Conservation (phyloP, 1,140 invertebrate genomes). For the Neodiprion lecontei region DNA sequence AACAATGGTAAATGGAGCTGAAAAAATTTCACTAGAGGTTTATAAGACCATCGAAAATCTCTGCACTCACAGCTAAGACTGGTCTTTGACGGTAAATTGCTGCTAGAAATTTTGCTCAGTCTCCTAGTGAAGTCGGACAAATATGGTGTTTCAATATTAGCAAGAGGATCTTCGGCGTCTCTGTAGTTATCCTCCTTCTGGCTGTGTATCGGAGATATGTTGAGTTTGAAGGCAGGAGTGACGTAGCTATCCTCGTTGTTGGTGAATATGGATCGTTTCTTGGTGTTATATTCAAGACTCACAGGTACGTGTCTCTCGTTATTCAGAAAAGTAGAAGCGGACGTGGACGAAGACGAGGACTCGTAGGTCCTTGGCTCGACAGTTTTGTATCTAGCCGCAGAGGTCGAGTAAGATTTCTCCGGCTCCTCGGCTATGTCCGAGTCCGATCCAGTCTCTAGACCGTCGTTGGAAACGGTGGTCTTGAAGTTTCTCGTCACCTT, state of each 20-base stretch:
- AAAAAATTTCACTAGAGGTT: no score
- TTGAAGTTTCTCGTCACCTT: constrained; percentile 57
- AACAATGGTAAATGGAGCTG: no score
- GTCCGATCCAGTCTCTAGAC: constrained; percentile 68
- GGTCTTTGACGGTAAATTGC: constrained; percentile 51
- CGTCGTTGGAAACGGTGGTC: constrained; percentile 57
- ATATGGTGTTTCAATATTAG: constrained; percentile 67
- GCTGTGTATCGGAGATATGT: constrained; percentile 41
- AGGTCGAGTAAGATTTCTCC: constrained; percentile 22
- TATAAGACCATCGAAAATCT: not conserved
- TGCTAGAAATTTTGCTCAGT: constrained; percentile 63
- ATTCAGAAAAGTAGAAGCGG: not conserved
- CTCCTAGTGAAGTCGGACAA: constrained; percentile 71
- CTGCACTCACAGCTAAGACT: constrained; percentile 44
- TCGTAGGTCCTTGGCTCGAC: not conserved
- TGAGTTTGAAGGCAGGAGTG: constrained; percentile 38
- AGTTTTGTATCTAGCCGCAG: not conserved
- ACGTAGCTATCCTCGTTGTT: constrained; percentile 40
- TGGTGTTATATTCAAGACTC: constrained; percentile 29
- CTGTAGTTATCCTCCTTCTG: constrained; percentile 33
- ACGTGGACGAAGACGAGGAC: not conserved
- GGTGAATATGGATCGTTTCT: constrained; percentile 30
- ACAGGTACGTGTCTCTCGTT: constrained; percentile 26
- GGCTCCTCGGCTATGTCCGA: constrained; percentile 51
- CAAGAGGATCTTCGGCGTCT: constrained; percentile 44